These are phyloP conservation scores for Varecia variegata DNA, from an alignment of 2,797 vertebrate species.

Conservation along the genomic window DNA sequence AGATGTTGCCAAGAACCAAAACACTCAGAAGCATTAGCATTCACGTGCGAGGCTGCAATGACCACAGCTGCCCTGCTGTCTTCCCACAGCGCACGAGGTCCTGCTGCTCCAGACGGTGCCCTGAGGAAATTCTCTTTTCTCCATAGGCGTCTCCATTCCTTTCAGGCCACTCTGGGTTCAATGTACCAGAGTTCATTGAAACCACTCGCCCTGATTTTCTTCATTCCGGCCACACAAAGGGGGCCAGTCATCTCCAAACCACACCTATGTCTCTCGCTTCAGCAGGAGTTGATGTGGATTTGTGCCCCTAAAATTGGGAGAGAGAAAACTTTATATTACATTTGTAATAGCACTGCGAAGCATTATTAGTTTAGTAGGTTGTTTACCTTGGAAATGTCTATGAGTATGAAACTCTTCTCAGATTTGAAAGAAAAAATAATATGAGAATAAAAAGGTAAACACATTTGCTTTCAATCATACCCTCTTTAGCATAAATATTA, in stretches of 20 bases:
- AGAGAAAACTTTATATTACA: not conserved
- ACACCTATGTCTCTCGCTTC: not conserved
- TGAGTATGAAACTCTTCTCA: not conserved
- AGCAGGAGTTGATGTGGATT: not conserved
- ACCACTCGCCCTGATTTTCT: not conserved
- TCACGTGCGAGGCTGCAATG: not conserved
- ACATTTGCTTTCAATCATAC: not conserved
- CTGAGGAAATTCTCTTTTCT: not conserved
- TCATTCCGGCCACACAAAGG: not conserved
- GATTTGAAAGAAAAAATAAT: not conserved
- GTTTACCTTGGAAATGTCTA: not conserved
- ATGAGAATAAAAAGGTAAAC: not conserved
- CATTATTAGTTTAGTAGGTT: not conserved
- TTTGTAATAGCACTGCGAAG: not conserved
- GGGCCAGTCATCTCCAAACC: not conserved
- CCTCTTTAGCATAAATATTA: not conserved
- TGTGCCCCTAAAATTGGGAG: not conserved
- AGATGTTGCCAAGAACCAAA: not conserved
- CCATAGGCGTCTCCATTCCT: not conserved
- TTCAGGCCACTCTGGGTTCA: not conserved
- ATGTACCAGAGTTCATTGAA: no score
- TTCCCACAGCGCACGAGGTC: not conserved
- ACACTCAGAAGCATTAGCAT: not conserved
- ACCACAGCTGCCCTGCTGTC: accelerated
- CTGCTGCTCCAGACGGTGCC: no score